Evolutionary conservation across 2,113 vertebrate species (phyloP), one percentile per base, ranked within the genome.

Genomic region (Grantiella picta): DNA sequence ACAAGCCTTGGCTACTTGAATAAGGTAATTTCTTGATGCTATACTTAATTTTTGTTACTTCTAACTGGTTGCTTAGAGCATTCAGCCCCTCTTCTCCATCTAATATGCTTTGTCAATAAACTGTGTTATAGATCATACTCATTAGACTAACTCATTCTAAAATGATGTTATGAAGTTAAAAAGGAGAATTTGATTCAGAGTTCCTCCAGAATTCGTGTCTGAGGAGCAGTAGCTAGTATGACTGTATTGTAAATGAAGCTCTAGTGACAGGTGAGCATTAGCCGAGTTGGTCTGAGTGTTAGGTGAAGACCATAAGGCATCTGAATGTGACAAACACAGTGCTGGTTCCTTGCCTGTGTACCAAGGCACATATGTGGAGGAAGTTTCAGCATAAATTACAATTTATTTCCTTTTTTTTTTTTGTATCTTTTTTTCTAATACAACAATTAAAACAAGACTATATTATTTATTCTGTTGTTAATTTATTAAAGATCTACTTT

Each of bases 11-110:
- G 10, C 50, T 72, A 45, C 31, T 24, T 24, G 18, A 72, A 53
- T 69, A 90, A 96, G 96, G 95, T 97, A 97, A 80, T 93, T 95
- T 88, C 8, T 86, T 88, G 53, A 68, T 61, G 25, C 12, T 79
- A 2, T 60, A 44, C n/a, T 89, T 89, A 6, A 47, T 50, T 89
- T 91, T 71, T 90, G 10, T 87, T 69, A 49, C 44, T 94, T 88
- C 18, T 65, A n/a, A 54, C 24, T 68, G 19, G 6, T 20, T 91
- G n/a, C 44, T 91, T 13, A 56, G 45, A 44, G n/a, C 57, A 57
- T 82, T 78, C n/a, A 59, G 38, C 11, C 8, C 4, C 2, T 61
- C 49, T 84, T 89, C 87, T 44, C 52, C 8, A 16, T n/a, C 9
- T 86, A 19, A 23, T 61, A 44, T 12, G 7, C 28, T 78, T 73